Conservation (phyloP, 2,113 vertebrate species). For the Crocuta crocuta region DNA sequence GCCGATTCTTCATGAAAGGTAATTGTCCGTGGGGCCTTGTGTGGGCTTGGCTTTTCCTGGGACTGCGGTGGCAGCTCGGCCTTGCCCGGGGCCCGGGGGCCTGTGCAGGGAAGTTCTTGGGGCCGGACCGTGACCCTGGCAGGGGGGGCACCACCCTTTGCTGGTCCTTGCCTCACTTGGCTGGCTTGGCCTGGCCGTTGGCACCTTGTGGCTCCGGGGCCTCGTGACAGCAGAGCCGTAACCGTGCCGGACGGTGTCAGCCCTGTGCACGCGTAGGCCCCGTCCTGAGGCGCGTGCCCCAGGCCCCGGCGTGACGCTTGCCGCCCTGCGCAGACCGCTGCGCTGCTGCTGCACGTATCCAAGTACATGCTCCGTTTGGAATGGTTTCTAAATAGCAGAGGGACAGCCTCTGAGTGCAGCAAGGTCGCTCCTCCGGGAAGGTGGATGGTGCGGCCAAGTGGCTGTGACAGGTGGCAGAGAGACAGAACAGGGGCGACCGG, state of each 20-base stretch:
- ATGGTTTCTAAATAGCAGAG: background rate
- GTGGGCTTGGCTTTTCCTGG: background rate
- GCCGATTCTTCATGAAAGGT: slow-evolving; percentile 99
- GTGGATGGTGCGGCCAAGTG: background rate
- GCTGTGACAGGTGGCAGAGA: background rate
- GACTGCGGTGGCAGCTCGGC: background rate
- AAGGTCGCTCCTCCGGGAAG: background rate
- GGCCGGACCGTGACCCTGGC: background rate
- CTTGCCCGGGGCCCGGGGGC: background rate
- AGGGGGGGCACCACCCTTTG: background rate
- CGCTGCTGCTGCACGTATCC: background rate
- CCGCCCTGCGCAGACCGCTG: background rate
- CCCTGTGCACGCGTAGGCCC: no score
- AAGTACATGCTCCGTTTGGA: background rate
- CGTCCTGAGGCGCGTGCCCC: background rate
- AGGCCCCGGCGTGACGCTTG: background rate
- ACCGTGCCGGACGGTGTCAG: no score
- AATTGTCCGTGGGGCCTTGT: background rate
- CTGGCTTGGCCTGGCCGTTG: background rate
- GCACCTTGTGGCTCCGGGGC: background rate
- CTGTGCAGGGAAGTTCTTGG: background rate
- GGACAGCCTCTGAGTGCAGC: background rate
- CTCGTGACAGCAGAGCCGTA: background rate
- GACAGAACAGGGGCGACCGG: rapidly evolving
- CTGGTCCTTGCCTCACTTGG: background rate